Conservation (phyloP, 2,113 vertebrate species). For the Sakesphorus luctuosus region DNA sequence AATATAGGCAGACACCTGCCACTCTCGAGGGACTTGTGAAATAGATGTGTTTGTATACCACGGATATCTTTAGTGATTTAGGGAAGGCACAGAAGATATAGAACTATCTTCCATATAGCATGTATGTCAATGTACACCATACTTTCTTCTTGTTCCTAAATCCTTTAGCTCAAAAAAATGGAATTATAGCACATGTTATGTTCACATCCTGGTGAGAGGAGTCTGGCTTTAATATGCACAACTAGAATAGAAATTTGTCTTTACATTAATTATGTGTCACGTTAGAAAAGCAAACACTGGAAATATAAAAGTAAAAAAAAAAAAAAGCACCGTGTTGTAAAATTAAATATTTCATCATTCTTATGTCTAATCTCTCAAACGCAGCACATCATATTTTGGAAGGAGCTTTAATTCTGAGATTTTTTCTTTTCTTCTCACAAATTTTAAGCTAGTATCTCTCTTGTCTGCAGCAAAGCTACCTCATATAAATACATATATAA, state of each 20-base stretch:
- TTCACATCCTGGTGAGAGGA: neutral
- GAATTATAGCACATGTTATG: neutral
- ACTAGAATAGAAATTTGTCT: neutral
- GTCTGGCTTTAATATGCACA: neutral
- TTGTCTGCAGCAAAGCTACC: neutral
- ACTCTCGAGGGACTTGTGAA: neutral
- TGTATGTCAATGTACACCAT: neutral
- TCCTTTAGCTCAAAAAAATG: neutral
- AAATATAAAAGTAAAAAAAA: neutral
- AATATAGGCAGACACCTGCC: neutral
- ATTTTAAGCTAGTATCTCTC: neutral
- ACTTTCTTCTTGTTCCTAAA: neutral
- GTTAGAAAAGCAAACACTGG: neutral
- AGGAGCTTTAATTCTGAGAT: neutral
- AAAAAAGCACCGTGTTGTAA: neutral
- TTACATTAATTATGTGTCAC: neutral
- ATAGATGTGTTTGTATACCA: neutral
- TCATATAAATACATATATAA: neutral
- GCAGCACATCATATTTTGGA: neutral
- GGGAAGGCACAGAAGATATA: neutral
- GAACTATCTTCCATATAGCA: accelerated
- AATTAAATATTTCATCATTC: neutral
- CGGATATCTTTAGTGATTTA: neutral
- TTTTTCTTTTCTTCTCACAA: neutral
- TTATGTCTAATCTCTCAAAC: neutral